These are phyloP conservation scores for Cryptocephalus moraei DNA, from an alignment of 2,888 invertebrate species.

Conservation along the genomic window DNA sequence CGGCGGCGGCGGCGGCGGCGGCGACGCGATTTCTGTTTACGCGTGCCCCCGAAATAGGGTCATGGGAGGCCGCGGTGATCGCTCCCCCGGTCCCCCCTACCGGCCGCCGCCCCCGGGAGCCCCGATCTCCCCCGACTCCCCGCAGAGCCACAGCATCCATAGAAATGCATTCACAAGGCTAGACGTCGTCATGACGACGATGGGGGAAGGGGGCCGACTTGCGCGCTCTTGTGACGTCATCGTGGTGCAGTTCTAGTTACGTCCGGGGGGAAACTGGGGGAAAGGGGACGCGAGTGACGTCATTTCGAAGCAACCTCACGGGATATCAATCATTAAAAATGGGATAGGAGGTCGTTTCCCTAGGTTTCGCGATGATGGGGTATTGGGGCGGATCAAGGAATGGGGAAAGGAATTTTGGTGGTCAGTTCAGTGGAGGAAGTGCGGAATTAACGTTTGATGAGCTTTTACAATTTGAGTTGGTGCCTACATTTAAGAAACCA, in stretches of 20 bases:
- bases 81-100: neutral
- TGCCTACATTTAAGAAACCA: no score
- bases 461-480: no score
- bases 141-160: slow-evolving; percentile 1
- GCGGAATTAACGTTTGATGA: no score
- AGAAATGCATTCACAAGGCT: slow-evolving; percentile 2
- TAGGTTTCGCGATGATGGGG: neutral
- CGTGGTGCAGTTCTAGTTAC: slow-evolving; percentile 9
- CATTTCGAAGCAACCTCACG: slow-evolving; percentile 2
- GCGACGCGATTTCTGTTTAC: no score
- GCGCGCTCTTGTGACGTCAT: slow-evolving; percentile 8
- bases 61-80: neutral
- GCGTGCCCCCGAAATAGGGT: neutral
- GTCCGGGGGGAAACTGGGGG: slow-evolving; percentile 1
- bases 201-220: slow-evolving; percentile 4
- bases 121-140: no score
- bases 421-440: no score
- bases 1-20: no score
- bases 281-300: slow-evolving; percentile 5
- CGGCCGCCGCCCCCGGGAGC: neutral
- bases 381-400: neutral
- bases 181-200: slow-evolving; percentile 6
- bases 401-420: no score
- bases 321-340: neutral
- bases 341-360: slow-evolving; percentile 4